phyloP scores from a whole-genome alignment of 2,113 vertebrate species.

The Planiliza haematocheilus region DNA sequence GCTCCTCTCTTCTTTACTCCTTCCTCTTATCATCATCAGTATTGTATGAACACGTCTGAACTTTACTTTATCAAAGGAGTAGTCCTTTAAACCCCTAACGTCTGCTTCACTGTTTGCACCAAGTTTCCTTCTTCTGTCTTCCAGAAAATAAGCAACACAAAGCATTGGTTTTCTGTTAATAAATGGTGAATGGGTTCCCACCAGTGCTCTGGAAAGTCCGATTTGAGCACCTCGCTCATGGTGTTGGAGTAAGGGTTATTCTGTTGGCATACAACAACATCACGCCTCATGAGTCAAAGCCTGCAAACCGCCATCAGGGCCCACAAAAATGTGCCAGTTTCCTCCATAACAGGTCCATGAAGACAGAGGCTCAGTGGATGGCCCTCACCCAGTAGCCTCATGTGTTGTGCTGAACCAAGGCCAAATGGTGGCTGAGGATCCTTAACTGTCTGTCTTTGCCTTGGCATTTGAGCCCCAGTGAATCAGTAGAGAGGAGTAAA shows the following conservation, averaged over 20 bases:
- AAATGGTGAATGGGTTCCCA: background rate
- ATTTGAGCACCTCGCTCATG: background rate
- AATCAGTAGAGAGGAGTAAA: background rate
- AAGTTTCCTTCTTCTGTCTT: background rate
- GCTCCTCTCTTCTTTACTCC: background rate
- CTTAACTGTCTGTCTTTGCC: background rate
- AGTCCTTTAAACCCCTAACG: too few species aligned
- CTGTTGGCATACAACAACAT: conserved; percentile 17
- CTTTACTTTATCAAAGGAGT: too few species aligned
- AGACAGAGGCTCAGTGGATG: conserved; percentile 9
- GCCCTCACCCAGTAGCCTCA: background rate
- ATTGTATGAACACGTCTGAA: too few species aligned
- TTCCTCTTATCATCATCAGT: background rate
- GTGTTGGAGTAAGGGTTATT: background rate
- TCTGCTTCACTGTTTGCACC: too few species aligned
- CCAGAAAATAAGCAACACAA: background rate
- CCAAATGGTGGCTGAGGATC: conserved; percentile 19
- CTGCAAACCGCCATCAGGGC: background rate
- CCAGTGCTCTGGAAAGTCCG: background rate
- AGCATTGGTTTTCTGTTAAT: background rate
- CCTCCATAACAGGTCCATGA: background rate
- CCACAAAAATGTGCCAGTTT: background rate
- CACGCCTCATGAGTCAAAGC: background rate
- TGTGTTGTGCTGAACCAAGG: background rate
- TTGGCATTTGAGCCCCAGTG: background rate